A percentile compares a stretch with the other conserved stretches of the same genome.
Evolutionary conservation across 2,888 invertebrate species (phyloP).

Genomic region (Rapana venosa): DNA sequence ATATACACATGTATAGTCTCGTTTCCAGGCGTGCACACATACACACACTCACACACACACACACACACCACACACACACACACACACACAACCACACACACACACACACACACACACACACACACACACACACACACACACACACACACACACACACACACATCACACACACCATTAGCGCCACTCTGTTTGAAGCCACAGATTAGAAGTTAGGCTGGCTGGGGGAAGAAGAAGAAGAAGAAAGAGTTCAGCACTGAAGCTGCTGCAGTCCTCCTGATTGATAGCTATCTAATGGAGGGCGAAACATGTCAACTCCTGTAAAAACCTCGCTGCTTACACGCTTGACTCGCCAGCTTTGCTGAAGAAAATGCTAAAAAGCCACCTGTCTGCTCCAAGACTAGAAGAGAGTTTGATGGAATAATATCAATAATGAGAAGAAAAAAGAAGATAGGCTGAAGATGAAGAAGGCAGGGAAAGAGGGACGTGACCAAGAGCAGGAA

Average conservation of each 20-base stretch:
- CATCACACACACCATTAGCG: neutral
- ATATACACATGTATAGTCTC: neutral
- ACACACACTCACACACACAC: neutral
- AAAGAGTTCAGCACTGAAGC: neutral
- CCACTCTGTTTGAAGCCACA: constrained; percentile 7
- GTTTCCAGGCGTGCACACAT: neutral
- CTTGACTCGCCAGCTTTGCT: neutral
- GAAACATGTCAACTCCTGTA: neutral
- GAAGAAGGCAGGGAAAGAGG: neutral
- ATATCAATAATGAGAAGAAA: neutral
- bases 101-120: constrained; percentile 7
- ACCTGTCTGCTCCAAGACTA: neutral
- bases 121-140: constrained; percentile 18
- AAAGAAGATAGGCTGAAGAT: neutral
- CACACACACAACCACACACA: neutral
- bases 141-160: neutral
- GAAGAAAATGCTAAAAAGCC: neutral
- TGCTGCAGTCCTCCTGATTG: neutral
- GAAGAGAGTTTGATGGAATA: neutral
- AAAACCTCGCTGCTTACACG: neutral
- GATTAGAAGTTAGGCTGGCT: neutral
- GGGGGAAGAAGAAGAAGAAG: neutral
- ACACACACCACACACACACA: neutral
- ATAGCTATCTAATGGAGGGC: neutral
- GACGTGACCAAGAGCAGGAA: neutral